Evolutionary conservation across 2,113 vertebrate genomes (phyloP).

Genomic region (Caranx ignobilis): DNA sequence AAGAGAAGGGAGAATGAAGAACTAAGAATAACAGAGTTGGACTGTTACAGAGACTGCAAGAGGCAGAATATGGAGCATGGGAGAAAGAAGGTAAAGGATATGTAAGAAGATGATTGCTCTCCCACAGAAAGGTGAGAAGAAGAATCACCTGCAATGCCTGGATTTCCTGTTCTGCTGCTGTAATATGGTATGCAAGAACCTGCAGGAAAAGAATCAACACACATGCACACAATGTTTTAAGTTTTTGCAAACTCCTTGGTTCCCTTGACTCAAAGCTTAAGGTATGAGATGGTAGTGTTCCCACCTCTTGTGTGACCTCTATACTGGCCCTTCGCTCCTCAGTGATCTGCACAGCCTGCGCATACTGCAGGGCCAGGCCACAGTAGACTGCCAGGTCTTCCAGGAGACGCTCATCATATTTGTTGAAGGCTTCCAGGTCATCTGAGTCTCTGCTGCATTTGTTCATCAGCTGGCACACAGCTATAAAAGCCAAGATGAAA

Average conservation of each 20-base stretch:
- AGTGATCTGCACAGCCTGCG: conserved; percentile 89
- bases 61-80: background rate
- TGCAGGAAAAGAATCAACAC: conserved; percentile 49
- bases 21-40: background rate
- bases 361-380: conserved; percentile 92
- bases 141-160: conserved; percentile 87
- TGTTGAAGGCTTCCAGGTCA: conserved; percentile 89
- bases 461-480: conserved; percentile 93
- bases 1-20: background rate
- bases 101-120: background rate
- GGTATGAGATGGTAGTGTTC: conserved; percentile 20
- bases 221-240: background rate
- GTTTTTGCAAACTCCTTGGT: background rate
- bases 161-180: conserved; percentile 90
- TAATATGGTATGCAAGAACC: conserved; percentile 94
- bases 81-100: background rate
- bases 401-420: conserved; percentile 91
- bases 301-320: conserved; percentile 93
- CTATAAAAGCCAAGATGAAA: conserved; percentile 76
- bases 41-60: no score
- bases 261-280: background rate
- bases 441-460: conserved; percentile 87
- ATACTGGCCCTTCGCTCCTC: conserved; percentile 92
- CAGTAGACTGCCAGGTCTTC: conserved; percentile 95
- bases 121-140: background rate